Base-by-base conservation (phyloP, 2,113 vertebrate species). In the Hucho hucho region DNA sequence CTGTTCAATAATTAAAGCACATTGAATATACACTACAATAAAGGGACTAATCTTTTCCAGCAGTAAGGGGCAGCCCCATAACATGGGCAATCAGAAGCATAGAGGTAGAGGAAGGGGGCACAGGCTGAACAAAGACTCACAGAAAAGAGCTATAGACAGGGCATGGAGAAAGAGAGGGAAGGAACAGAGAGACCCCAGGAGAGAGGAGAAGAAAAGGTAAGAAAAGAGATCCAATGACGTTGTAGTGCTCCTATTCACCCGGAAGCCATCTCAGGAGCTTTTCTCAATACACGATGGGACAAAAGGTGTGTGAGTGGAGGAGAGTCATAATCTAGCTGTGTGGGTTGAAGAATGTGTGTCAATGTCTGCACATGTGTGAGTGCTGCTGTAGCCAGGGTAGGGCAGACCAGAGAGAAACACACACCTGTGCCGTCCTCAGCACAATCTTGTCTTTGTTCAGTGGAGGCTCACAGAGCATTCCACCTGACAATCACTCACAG, bases 401-500 rank as follows among this genome's bases (percentile, higher is more conserved):
- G 37, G 37, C 20, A 47, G 3, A 22, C 22, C 61, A 73, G 58
- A 82, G 18, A 78, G 58, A 73, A 64, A 75, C 79, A 87, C 77
- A 87, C 83, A 88, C 81, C 79, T 81, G 69, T 75, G 25, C 56
- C 9, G n/a, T 65, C 28, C 71, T n/a, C 16, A 64, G 74, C 26
- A 87, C 81, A 88, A 71, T 77, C 73, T 79, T 37, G 32, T 79
- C 83, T 87, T 87, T 91, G 86, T 89, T 82, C 73, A 67, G n/a
- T 25, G 64, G 70, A 64, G 77, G 25, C 68, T 64, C 71, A 76
- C 53, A 46, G 76, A 75, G 14, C 74, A 76, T 82, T 87, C 79
- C 73, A 70, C 65, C 78, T 59, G 59, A 78, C 78, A 74, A 66
- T 83, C 86, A 78, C 73, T 73, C 75, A 69, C 56, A 65, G 28